Evolutionary conservation across 2,113 vertebrate species (phyloP).

Genomic region (Pleuronectes platessa): DNA sequence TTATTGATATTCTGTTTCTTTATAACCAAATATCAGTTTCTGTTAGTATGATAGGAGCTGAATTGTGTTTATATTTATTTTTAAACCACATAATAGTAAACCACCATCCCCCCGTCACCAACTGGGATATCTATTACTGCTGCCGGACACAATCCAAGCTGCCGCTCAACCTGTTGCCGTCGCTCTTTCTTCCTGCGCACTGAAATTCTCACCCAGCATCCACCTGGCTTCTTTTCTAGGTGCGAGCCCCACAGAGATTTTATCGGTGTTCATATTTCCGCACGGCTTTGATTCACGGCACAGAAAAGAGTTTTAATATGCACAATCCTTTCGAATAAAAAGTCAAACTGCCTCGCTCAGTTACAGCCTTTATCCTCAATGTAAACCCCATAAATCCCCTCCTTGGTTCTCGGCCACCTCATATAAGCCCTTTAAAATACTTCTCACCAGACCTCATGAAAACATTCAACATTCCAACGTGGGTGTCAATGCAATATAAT

Average conservation of each 20-base stretch:
- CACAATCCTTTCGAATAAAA: neutral
- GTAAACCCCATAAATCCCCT: neutral
- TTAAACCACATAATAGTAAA: neutral
- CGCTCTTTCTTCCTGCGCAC: neutral
- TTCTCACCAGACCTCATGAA: neutral
- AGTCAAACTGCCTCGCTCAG: neutral
- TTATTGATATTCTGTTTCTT: no score
- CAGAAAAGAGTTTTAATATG: neutral
- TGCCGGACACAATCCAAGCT: neutral
- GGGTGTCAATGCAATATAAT: neutral
- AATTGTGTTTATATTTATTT: neutral
- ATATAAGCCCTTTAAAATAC: no score
- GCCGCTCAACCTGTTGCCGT: constrained; percentile 4
- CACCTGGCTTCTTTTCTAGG: constrained; percentile 4
- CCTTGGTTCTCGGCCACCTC: no score
- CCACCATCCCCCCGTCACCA: no score
- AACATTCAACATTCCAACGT: neutral
- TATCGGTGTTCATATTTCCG: neutral
- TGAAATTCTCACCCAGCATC: neutral
- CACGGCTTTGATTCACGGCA: no score
- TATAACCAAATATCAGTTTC: no score
- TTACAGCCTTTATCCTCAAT: neutral
- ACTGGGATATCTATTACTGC: constrained; percentile 3
- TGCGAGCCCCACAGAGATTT: neutral
- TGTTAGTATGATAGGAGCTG: no score